Evolutionary conservation across 2,797 vertebrate species (phyloP).

Genomic region (Spinus pinus): DNA sequence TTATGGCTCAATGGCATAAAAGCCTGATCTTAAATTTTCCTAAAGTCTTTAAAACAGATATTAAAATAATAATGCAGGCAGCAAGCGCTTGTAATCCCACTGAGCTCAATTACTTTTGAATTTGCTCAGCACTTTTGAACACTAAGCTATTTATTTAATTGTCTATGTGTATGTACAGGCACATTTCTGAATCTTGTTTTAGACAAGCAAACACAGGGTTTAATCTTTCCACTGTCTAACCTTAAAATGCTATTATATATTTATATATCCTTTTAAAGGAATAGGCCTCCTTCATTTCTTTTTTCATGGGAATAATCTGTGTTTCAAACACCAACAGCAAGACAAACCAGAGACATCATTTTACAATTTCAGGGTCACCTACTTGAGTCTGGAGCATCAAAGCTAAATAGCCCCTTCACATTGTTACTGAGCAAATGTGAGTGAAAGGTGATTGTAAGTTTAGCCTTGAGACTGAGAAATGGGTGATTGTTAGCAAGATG

Average conservation of each 20-base stretch:
- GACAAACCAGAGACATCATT: neutral
- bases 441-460: neutral
- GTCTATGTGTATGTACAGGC: neutral
- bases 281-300: neutral
- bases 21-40: neutral
- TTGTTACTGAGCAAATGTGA: neutral
- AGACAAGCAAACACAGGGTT: neutral
- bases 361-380: neutral
- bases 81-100: neutral
- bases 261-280: neutral
- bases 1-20: neutral
- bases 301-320: neutral
- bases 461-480: neutral
- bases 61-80: neutral
- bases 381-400: neutral
- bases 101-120: slow-evolving; percentile 4
- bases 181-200: neutral
- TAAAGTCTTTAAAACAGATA: neutral
- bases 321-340: neutral
- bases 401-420: neutral
- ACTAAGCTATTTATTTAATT: slow-evolving; percentile 12
- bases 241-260: neutral
- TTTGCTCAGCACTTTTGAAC: neutral
- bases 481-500: neutral
- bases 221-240: neutral